Evolutionary conservation across 2,888 invertebrate genomes (phyloP), one percentile per base, ranked within the genome.

Genomic region (Pherbina coryleti): DNA sequence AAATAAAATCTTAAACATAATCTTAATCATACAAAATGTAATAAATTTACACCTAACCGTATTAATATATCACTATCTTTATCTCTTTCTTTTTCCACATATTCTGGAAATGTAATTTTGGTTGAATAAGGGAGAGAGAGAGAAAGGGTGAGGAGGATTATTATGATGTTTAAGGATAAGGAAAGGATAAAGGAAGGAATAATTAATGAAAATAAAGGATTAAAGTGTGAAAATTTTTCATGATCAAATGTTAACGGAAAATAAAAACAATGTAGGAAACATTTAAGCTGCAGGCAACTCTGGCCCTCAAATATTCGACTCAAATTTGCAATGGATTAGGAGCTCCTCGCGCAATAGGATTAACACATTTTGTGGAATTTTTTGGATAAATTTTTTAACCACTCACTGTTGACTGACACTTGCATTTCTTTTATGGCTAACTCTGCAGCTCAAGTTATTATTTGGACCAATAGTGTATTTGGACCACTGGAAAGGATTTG

Each of bases 51-150:
- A 69, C 22, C 25, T 51, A 69, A 69, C 51, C 7, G 22, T 75
- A 75, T 53, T 74, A 74, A 74, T 74, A 74, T 66, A 31, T 75
- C 53, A 60, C 22, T 75, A 67, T 75, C 66, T 67, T 67, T 44
- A 44, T 75, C 62, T 73, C 75, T 75, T 75, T 75, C 75, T 75
- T 75, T 75, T 66, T 67, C 67, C 75, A 67, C 75, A 67, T 67
- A 67, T 67, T 55, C 49, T 75, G 66, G 66, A 67, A 75, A 75
- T 75, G 51, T 31, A 73, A 62, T 53, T 55, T 67, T 62, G 64
- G 31, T 71, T 71, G 34, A 71, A 5, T 51, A 31, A 74, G 51
- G 7, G 64, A 66, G 64, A 14, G 44, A 44, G 44, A 44, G 14
- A 44, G 44, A 8, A 31, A 70, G 28, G 34, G 53, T 19, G 34